Evolutionary conservation across 2,888 invertebrate genomes (phyloP), one percentile per base, ranked within the genome.

Genomic region (Psylliodes chrysocephalus): DNA sequence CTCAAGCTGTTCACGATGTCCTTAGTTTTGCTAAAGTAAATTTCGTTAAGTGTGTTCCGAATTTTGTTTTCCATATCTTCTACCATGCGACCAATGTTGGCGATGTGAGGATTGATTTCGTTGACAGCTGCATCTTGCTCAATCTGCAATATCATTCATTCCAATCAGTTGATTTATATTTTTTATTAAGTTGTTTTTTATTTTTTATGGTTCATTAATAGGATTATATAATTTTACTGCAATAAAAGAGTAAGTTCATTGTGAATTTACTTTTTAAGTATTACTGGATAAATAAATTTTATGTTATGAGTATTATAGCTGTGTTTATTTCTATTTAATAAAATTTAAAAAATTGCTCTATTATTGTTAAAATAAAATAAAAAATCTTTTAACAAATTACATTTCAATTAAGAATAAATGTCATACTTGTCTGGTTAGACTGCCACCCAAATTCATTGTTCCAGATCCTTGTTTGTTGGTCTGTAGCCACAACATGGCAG

Each of bases 41-140:
- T 98, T 83, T 98, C 97, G 81, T 98, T 98, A 75, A 99, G 87
- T 3, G 97, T 98, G 82, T 95, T 95, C 74, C 99, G 90, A 80
- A 99, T 99, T 87, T 98, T 99, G 82, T 98, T 99, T 82, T 99
- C 99, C 96, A 98, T 98, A 77, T 99, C 98, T 84, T 99, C 99
- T 0, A 99, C 96, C 94, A 99, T 93, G 77, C 93, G 90, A 17
- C 99, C 99, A 77, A 99, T 99, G 84, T 99, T 99, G 55, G 95
- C 97, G 79, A 99, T 97, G 83, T 99, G 99, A 0, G 98, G 96
- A 44, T 93, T 94, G 19, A 94, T 91, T 73, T 99, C 98, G 77
- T 92, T 94, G 15, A 98, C 93, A 40, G 91, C 86, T 0, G 91
- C 89, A 82, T 99, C 98, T 80, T 91, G 93, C 81, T 98, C 98